These are phyloP conservation scores for Siderastrea radians DNA, from an alignment of 92 coral and sea anemone genomes.

Conservation along the genomic window DNA sequence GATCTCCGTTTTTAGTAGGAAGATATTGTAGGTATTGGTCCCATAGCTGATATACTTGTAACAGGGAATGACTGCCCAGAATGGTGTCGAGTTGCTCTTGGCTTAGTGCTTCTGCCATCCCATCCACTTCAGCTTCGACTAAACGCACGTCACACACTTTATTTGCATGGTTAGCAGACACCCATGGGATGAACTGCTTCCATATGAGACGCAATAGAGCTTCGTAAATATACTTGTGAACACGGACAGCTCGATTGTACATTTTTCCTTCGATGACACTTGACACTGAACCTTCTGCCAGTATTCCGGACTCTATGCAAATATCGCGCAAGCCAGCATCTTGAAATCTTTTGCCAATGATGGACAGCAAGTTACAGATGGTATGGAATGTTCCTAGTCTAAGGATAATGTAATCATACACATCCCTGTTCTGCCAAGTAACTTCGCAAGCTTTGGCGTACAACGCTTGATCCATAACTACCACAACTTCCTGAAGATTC, in stretches of 20 bases:
- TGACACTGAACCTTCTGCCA: constrained; percentile 45
- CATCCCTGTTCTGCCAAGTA: constrained; percentile 15
- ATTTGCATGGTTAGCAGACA: constrained; percentile 31
- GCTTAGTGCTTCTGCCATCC: not conserved
- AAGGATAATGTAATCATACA: constrained; percentile 26
- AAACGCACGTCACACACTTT: constrained; percentile 24
- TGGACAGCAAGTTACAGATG: constrained; percentile 56
- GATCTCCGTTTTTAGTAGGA: constrained; percentile 38
- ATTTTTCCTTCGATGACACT: constrained; percentile 31
- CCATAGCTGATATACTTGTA: constrained; percentile 36
- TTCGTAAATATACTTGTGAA: constrained; percentile 56
- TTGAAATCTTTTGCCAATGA: constrained; percentile 60
- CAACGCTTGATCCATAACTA: constrained; percentile 60
- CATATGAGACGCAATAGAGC: constrained; percentile 39
- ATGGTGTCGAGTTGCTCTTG: not conserved
- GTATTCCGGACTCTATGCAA: constrained; percentile 46
- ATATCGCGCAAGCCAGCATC: constrained; percentile 55
- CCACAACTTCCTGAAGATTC: constrained; percentile 17
- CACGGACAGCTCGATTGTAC: constrained; percentile 38
- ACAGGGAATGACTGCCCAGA: not conserved
- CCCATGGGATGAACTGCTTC: constrained; percentile 49
- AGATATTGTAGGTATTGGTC: constrained; percentile 33
- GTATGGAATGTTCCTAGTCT: constrained; percentile 66
- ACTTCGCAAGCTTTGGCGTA: constrained; percentile 45
- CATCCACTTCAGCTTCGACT: not conserved